Evolutionary conservation across 2,888 invertebrate genomes (phyloP).

Genomic region (Apodemia zela): DNA sequence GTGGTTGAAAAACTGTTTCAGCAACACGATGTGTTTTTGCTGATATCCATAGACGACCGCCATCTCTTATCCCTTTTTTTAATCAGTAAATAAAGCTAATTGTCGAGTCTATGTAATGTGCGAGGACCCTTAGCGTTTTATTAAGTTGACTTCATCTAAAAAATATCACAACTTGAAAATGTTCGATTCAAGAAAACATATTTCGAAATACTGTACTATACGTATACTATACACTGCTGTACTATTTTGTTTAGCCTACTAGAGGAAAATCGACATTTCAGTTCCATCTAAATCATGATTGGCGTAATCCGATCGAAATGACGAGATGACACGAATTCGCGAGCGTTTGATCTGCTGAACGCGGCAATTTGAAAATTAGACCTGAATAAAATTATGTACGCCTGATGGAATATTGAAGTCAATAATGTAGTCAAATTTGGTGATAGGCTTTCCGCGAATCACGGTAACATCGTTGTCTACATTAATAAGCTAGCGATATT

Average conservation of each 20-base stretch:
- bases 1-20: no score
- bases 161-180: no score
- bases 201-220: no score
- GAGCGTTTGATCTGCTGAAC: conserved; percentile 11
- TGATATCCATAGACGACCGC: no score
- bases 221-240: no score
- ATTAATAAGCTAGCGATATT: not conserved
- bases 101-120: no score
- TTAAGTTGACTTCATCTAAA: no score
- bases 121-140: no score
- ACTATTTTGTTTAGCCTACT: not conserved
- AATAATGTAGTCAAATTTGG: not conserved
- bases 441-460: not conserved
- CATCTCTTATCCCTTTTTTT: no score
- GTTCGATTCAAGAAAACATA: no score
- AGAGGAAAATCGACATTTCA: not conserved
- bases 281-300: conserved; percentile 10
- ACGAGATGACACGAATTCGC: conserved; percentile 7
- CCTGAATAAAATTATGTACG: conserved; percentile 3
- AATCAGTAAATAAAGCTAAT: no score
- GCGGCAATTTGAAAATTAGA: conserved; percentile 2
- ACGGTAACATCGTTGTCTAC: not conserved
- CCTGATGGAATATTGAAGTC: not conserved
- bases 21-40: no score
- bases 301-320: conserved; percentile 7